Base-by-base conservation (phyloP, 2,888 invertebrate species). In the Thereva nobilitata region DNA sequence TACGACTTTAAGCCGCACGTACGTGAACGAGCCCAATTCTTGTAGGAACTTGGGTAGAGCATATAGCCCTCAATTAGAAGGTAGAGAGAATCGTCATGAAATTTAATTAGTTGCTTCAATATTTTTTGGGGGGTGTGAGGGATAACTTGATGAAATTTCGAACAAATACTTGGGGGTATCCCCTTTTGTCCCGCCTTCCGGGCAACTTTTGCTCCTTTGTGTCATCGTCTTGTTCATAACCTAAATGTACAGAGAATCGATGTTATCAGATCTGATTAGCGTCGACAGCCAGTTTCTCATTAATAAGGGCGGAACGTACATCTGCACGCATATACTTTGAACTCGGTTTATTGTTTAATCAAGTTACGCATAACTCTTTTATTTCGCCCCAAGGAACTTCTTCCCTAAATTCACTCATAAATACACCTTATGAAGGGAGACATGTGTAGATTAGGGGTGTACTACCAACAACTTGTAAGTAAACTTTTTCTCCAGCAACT, bases 301-400 rank as follows among this genome's bases (percentile, higher is more conserved):
- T 57, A 42, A 57, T 57, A 44, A 57, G n/a, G 23, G 10, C 52
- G 34, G 7, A 52, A 7, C 9, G 7, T 7, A 10, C 7, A 12
- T 8, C 52, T 35, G 34, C 3, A 10, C 23, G 5, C 35, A 8
- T 37, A 42, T 37, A 23, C 0, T 10, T 37, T 41, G 57, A 12
- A 9, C 7, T n/a, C n/a, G 44, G 49, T 68, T 68, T 65, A 68
- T 65, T 57, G 59, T 59, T 68, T 68, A 68, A 68, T 68, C 65
- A 68, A 68, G 59, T 59, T 65, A 53, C 52, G 59, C 53, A 65
- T 56, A 68, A 68, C 64, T 67, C 49, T 52, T 50, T 57, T 40
- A 56, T 52, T 23, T 68, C 56, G 37, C 49, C 57, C 61, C 6
- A 34, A 49, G 41, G 38, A 47, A 47, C 47, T 61, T 38, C 53